Base-by-base conservation (phyloP, 1,140 invertebrate genomes). In the Agrypnia vestita region DNA sequence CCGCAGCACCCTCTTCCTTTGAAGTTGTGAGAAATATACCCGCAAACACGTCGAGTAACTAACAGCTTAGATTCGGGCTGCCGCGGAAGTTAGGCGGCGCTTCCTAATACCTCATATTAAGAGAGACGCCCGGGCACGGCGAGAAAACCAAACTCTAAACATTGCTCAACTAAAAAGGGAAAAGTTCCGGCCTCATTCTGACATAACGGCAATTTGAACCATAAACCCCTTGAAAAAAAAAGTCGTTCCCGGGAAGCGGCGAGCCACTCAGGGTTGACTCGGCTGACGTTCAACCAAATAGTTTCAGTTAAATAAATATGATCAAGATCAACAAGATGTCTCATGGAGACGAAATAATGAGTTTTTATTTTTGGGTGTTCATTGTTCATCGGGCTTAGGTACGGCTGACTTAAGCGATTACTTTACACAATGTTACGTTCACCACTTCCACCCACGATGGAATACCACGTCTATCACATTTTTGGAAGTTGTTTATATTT, bases 91-190 rank as follows among this genome's bases (percentile, higher is more conserved):
- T 47, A 62, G 35, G 64, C 8, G 15, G 46, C 64, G 46, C 64
- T 47, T 21, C 44, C 46, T 69, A 69, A 69, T 69, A 47, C 64
- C 64, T 46, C 64, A 69, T 47, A 64, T 64, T 64, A 64, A 46
- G 43, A 69, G 64, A 47, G 46, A 69, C 61, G 61, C 25, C 25
- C 19, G 61, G 25, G 21, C 55, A 59, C 44, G 19, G 64, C 8
- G 64, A 69, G 61, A 64, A 64, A 62, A 62, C 19, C 25, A 62
- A 64, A 47, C 64, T 69, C 64, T 69, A 47, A 69, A 69, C 64
- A 69, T 69, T 46, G 25, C 11, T 13, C 12, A 69, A 69, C 64
- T 69, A 46, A 69, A 69, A 69, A 69, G 44, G 15, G 44, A 47
- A 69, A 69, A 47, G 64, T 69, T 69, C 15, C 21, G 61, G 25